Percentiles rank a stretch among this genome's conserved stretches.
Conservation (phyloP, 1,140 invertebrate genomes). For the Tetraneura akinire region DNA sequence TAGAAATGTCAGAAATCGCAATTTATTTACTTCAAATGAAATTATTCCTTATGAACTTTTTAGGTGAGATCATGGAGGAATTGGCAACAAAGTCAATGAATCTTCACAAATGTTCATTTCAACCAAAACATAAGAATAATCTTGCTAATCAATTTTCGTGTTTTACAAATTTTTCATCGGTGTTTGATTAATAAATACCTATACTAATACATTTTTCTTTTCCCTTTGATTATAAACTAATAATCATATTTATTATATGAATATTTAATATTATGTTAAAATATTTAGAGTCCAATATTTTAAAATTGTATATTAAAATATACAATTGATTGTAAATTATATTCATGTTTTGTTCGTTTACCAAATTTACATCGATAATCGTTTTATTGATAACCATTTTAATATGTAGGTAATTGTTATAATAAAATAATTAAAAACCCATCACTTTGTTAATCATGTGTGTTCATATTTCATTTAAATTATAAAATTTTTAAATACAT, state of each 20-base stretch:
- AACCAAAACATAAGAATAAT: slow-evolving; percentile 82
- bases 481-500: background rate
- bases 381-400: background rate
- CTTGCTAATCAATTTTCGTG: slow-evolving; percentile 90
- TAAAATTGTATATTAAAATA: too few species aligned
- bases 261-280: too few species aligned
- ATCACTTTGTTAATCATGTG: background rate
- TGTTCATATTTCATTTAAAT: too few species aligned
- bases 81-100: slow-evolving; percentile 68
- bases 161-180: slow-evolving; percentile 76
- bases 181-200: slow-evolving; percentile 40
- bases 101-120: slow-evolving; percentile 70
- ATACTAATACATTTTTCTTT: background rate
- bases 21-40: background rate
- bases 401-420: too few species aligned
- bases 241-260: too few species aligned
- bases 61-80: slow-evolving; percentile 76
- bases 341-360: too few species aligned
- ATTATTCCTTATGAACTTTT: slow-evolving; percentile 55
- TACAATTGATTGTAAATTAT: too few species aligned
- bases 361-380: too few species aligned
- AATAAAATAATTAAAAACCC: too few species aligned
- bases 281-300: too few species aligned
- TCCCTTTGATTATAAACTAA: background rate
- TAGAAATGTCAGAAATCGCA: too few species aligned